Base-by-base conservation (phyloP, 1,140 invertebrate species). In the Euwallacea similis region DNA sequence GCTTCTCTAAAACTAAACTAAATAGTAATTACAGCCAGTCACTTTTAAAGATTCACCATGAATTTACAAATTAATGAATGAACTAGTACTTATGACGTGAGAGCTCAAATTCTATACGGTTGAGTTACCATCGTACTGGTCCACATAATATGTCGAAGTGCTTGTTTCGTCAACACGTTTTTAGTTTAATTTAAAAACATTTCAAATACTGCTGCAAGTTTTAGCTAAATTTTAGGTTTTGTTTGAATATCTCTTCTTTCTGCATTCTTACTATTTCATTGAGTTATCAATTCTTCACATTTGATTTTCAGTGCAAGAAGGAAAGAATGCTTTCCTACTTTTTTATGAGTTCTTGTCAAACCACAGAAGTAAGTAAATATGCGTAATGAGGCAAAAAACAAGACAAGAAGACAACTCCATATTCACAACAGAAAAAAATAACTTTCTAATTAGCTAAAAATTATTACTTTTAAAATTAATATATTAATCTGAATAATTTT, bases 71-170 rank as follows among this genome's bases (percentile, higher is more conserved):
- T 4, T 10, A 50, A 50, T 50, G 46, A 50, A 50, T 50, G 46
- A 13, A 50, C 9, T 50, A 50, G 46, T 50, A 50, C 46, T 50
- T 50, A 10, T 50, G 46, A 13, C 13, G 13, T 10, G 46, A 50
- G 9, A 10, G 46, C 46, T 11, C 2, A 50, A 50, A 50, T 7
- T 50, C 13, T 2, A 6, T 50, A 50, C 46, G 46, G 46, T 50
- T 50, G 46, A 50, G 46, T 50, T 50, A 13, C 46, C 46, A 50
- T 13, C 9, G 46, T 11, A 50, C 46, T 50, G 46, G 46, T 50
- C 46, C 46, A 50, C 46, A 6, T 50, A 50, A 11, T 50, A 50
- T 50, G 46, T 50, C 46, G 46, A 50, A 50, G 46, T 50, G 13
- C 46, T 13, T 50, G 13, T 50, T 50, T 50, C 9, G 46, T 50